Evolutionary conservation across 2,797 vertebrate species (phyloP).

Genomic region (Gymnothorax reevesii): DNA sequence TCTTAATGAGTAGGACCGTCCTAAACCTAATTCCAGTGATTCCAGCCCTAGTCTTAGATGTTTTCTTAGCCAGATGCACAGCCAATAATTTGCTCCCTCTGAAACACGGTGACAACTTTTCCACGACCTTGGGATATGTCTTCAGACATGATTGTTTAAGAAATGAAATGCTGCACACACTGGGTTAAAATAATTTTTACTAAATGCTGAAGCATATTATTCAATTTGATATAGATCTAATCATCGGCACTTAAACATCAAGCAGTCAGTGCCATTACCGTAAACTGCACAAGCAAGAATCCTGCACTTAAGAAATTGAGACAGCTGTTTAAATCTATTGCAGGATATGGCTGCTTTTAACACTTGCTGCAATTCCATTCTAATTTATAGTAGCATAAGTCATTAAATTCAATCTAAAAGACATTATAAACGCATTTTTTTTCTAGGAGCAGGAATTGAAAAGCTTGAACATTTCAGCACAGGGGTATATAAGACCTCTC

Average conservation of each 20-base stretch:
- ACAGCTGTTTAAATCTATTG: background rate
- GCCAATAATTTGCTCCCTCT: too few relatives aligned
- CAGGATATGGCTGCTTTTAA: background rate
- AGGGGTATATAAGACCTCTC: background rate
- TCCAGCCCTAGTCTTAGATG: too few relatives aligned
- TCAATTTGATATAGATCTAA: background rate
- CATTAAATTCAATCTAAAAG: background rate
- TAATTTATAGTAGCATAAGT: background rate
- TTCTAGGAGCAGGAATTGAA: background rate
- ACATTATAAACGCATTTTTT: too few relatives aligned
- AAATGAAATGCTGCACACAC: too few relatives aligned
- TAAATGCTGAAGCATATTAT: too few relatives aligned
- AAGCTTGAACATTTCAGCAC: background rate
- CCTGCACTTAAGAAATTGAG: background rate
- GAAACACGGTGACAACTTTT: too few relatives aligned
- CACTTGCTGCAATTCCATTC: background rate
- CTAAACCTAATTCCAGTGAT: too few relatives aligned
- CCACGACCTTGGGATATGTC: too few relatives aligned
- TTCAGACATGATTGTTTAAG: too few relatives aligned
- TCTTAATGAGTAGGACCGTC: too few relatives aligned
- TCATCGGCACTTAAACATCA: background rate
- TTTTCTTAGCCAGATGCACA: too few relatives aligned
- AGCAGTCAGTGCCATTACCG: background rate
- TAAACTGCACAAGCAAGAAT: background rate
- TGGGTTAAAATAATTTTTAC: too few relatives aligned